Conservation (phyloP, 2,888 invertebrate species). For the Microdon myrmicae region DNA sequence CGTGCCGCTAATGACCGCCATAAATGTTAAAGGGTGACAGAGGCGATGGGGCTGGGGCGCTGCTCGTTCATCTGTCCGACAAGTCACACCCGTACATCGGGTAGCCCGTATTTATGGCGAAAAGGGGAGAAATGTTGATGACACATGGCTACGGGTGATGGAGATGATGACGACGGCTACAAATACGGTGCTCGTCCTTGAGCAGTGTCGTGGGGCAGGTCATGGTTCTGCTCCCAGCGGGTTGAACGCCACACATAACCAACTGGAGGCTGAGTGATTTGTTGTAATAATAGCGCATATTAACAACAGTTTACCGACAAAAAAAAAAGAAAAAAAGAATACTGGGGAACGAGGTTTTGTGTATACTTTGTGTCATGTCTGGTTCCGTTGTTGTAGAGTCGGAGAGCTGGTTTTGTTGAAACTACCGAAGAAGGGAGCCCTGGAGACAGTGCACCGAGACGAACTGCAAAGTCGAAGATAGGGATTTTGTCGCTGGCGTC, state of each 20-base stretch:
- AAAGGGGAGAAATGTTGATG: slow-evolving; percentile 29
- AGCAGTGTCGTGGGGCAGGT: slow-evolving; percentile 51
- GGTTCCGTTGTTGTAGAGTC: slow-evolving; percentile 40
- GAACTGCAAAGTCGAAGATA: slow-evolving; percentile 30
- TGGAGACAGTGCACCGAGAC: slow-evolving; percentile 44
- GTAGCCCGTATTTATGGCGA: neutral
- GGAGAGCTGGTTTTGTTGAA: too few species aligned
- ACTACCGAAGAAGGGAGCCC: slow-evolving; percentile 7
- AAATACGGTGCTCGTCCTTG: slow-evolving; percentile 39
- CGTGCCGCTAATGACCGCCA: slow-evolving; percentile 22
- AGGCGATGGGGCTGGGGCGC: slow-evolving; percentile 1
- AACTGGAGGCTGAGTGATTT: slow-evolving; percentile 41
- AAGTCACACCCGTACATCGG: slow-evolving; percentile 8
- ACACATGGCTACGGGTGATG: slow-evolving; percentile 29
- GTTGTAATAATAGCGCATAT: slow-evolving; percentile 50
- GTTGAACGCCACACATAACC: slow-evolving; percentile 51
- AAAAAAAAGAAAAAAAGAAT: slow-evolving; percentile 32
- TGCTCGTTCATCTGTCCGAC: slow-evolving; percentile 2
- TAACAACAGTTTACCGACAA: slow-evolving; percentile 48
- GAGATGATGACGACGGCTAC: slow-evolving; percentile 15
- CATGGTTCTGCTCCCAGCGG: slow-evolving; percentile 43
- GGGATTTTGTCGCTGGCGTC: too few species aligned
- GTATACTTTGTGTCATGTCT: slow-evolving; percentile 18
- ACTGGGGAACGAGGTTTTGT: slow-evolving; percentile 21
- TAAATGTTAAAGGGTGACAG: slow-evolving; percentile 17